Conservation (phyloP, 2,797 vertebrate genomes). For the Enteromius trimaculatus region DNA sequence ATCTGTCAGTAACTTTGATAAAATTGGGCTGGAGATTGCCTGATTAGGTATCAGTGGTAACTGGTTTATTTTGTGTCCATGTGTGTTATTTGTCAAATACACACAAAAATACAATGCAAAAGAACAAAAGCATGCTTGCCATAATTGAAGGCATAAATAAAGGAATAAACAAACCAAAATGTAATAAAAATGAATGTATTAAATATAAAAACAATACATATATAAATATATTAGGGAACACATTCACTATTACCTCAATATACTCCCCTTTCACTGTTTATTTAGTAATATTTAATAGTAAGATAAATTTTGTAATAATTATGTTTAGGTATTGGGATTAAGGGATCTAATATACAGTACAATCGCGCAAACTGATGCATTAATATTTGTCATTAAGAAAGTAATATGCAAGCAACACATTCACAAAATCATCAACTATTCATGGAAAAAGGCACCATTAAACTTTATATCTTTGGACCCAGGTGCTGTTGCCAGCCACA, state of each 20-base stretch:
- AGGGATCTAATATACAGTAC: too few relatives aligned
- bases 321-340: too few relatives aligned
- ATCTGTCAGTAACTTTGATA: slow-evolving; percentile 19
- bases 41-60: slow-evolving; percentile 3
- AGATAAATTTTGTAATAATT: too few relatives aligned
- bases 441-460: not conserved
- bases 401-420: too few relatives aligned
- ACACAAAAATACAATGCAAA: not conserved
- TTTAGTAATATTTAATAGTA: too few relatives aligned
- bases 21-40: not conserved
- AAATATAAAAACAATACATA: not conserved
- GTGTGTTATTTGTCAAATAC: not conserved
- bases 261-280: too few relatives aligned
- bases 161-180: not conserved
- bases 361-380: too few relatives aligned
- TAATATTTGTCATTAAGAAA: too few relatives aligned
- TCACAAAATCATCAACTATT: not conserved
- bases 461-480: not conserved
- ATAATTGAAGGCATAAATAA: not conserved
- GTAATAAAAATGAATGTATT: not conserved
- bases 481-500: not conserved
- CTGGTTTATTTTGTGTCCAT: not conserved
- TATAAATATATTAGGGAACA: not conserved
- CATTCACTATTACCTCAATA: too few relatives aligned
- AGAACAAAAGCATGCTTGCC: not conserved